A percentile compares a stretch with the other conserved stretches of the same genome.
Conservation (phyloP, 92 coral and sea anemone genomes). For the Muricea muricata region DNA sequence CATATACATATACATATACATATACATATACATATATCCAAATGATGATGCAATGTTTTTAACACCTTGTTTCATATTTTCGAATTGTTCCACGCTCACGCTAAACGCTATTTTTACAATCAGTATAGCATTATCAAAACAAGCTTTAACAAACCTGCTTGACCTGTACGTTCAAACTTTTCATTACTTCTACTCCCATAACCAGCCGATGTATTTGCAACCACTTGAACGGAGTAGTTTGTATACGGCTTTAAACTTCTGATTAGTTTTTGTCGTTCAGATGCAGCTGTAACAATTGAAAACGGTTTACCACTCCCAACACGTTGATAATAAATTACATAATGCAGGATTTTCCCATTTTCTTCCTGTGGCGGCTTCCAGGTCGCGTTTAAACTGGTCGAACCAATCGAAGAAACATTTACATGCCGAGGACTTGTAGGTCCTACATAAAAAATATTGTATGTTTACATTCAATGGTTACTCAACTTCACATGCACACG, state of each 20-base stretch:
- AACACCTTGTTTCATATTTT: not conserved
- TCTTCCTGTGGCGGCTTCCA: conserved; percentile 64
- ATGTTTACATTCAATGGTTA: not conserved
- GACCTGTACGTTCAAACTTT: conserved; percentile 37
- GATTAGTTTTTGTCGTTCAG: conserved; percentile 11
- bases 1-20: no score
- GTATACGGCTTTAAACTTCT: conserved; percentile 48
- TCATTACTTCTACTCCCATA: conserved; percentile 57
- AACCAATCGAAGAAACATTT: conserved; percentile 1
- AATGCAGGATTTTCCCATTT: conserved; percentile 61
- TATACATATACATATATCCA: no score
- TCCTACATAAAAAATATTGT: conserved; percentile 3
- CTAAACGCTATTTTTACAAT: no score
- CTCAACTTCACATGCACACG: no score
- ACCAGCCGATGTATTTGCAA: conserved; percentile 64
- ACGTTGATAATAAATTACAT: conserved; percentile 50
- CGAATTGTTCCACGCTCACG: not conserved
- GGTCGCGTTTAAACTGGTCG: conserved; percentile 47
- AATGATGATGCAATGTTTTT: no score
- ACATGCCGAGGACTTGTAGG: conserved; percentile 64
- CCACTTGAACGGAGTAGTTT: conserved; percentile 57
- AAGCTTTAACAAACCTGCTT: conserved; percentile 62
- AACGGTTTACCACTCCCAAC: not conserved
- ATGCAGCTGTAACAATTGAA: conserved; percentile 23
- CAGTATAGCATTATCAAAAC: not conserved